Base-by-base conservation (phyloP, 2,888 invertebrate species). In the Chrysotoxum bicinctum region DNA sequence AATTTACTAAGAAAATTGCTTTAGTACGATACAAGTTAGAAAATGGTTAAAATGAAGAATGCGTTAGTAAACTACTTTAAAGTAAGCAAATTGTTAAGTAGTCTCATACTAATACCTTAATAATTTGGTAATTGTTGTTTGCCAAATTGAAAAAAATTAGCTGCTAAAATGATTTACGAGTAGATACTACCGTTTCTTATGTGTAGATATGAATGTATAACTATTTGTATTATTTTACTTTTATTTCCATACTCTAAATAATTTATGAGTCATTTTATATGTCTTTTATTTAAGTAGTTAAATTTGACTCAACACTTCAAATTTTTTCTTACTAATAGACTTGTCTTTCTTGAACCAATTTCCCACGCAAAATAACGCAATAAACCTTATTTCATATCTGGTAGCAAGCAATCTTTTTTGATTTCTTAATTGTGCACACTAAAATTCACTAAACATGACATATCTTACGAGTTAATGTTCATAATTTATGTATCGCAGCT, bases 221-320 rank as follows among this genome's bases (percentile, higher is more conserved):
- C 6, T 9, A 30, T 8, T 16, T 43, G 40, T 16, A 3, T 5
- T 21, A 1, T 48, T 48, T 48, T 19, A 26, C 5, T 12, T 1
- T n/a, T n/a, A n/a, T n/a, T n/a, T n/a, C n/a, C n/a, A 21, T 0
- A 12, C 21, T 21, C 12, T 21, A 21, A 60, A 60, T 19, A 60
- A 26, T 60, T 58, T 58, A 58, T 58, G 56, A 60, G 9, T 60
- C 60, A 60, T 16, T 40, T n/a, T 23, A 23, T 19, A 19, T 7
- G 9, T 23, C 6, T 37, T 5, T 26, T 16, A 37, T 37, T 37
- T 37, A 35, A 26, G 7, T 43, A n/a, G n/a, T n/a, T 43, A 16
- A 30, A 43, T 26, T 62, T 43, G 43, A 16, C 26, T 40, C 37
- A 37, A 3, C 43, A 43, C 56, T 32, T 30, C 2, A 62, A 14